Evolutionary conservation across 1,140 invertebrate species (phyloP).

Genomic region (Cecropterus lyciades): DNA sequence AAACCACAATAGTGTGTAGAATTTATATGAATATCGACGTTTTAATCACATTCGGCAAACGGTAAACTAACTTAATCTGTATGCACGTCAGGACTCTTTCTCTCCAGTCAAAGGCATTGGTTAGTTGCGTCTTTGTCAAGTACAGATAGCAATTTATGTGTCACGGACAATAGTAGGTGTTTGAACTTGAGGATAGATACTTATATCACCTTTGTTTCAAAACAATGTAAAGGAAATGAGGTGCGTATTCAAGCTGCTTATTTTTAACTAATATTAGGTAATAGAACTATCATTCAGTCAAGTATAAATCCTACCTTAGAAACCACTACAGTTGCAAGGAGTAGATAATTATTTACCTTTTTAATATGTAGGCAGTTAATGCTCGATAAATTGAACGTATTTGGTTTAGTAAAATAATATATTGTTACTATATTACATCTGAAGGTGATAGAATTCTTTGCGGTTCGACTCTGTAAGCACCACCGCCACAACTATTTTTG

Average conservation of each 20-base stretch:
- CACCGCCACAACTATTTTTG: no score
- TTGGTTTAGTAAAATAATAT: no score
- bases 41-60: slow-evolving; percentile 27
- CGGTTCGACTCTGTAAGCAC: no score
- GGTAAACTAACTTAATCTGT: slow-evolving; percentile 16
- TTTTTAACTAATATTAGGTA: no score
- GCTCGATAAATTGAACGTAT: no score
- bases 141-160: slow-evolving; percentile 28
- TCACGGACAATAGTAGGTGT: slow-evolving; percentile 22
- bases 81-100: slow-evolving; percentile 28
- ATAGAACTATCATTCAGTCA: no score
- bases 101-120: slow-evolving; percentile 25
- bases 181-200: not conserved
- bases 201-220: slow-evolving; percentile 7
- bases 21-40: slow-evolving; percentile 4
- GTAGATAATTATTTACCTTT: no score
- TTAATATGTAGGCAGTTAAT: no score
- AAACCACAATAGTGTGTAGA: not conserved
- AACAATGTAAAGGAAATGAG: slow-evolving; percentile 19
- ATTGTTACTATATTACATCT: no score
- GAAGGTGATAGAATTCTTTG: no score
- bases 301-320: no score
- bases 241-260: not conserved
- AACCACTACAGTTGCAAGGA: no score
- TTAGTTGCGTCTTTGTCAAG: slow-evolving; percentile 28